Evolutionary conservation across 2,113 vertebrate genomes (phyloP).

Genomic region (Protomyctophum bolini): DNA sequence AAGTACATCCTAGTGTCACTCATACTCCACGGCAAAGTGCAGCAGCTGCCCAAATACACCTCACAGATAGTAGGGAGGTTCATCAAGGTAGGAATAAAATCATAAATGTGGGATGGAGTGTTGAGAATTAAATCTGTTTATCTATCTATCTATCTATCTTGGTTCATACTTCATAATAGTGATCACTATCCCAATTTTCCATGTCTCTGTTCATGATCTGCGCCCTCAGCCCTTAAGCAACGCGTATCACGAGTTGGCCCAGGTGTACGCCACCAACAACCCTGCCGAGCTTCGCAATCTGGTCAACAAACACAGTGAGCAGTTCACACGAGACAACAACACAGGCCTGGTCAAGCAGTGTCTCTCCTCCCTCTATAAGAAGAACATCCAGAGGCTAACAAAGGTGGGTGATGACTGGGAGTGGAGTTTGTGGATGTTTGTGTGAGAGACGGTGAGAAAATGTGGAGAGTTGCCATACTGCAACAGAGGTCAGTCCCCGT

Average conservation of each 20-base stretch:
- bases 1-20: conserved; percentile 99
- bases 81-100: conserved; percentile 86
- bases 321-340: conserved; percentile 94
- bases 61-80: conserved; percentile 98
- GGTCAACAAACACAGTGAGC: conserved; percentile 95
- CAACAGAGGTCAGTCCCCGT: no score
- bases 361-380: conserved; percentile 97
- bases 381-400: conserved; percentile 98
- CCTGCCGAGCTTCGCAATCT: conserved; percentile 90
- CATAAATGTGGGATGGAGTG: no score
- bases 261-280: conserved; percentile 97
- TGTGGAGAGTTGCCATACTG: no score
- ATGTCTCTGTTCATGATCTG: background rate
- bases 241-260: conserved; percentile 95
- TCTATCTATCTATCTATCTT: no score
- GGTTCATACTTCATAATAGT: no score
- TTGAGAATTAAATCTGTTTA: no score
- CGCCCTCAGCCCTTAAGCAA: conserved; percentile 92
- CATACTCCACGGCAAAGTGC: conserved; percentile 98
- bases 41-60: conserved; percentile 96
- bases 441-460: no score
- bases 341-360: conserved; percentile 98
- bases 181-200: no score
- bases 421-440: background rate
- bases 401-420: conserved; percentile 82